Base-by-base conservation (phyloP, 2,113 vertebrate species). In the Campylomormyrus numenius region DNA sequence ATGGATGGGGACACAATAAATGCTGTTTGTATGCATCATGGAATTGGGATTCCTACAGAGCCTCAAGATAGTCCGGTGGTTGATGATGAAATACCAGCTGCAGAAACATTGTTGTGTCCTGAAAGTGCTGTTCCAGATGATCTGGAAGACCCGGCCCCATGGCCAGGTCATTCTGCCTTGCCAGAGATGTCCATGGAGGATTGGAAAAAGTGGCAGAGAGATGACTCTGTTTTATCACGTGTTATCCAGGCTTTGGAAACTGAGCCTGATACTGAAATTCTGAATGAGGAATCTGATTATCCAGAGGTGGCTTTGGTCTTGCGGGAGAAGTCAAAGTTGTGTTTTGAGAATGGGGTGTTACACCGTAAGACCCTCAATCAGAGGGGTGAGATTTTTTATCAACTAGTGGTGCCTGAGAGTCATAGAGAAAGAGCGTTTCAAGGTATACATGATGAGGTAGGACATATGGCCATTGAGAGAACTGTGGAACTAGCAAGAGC, bases 391-490 rank as follows among this genome's bases (percentile, higher is more conserved):
- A 10, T 2, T 2, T 89, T 66, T 27, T 6, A 89, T 21, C 45
- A 90, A 48, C 35, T 93, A 0, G 88, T 91, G 1, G 21, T 93
- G 5, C 88, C 91, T 15, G 3, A 9, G 10, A 85, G 46, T 70
- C 86, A 84, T 49, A 53, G 83, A 58, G 87, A 85, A 56, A 2
- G 53, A n/a, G 86, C 62, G 0, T 85, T 92, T 21, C 83, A 90
- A 46, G 85, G 89, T 7, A 19, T 91, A 5, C 92, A 90, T 86
- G 90, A 92, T 10, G 10, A 49, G 5, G 80, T 74, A 7, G 91
- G 91, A 1, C 91, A 92, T 27, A 90, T 90, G 77, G 62, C 89
- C 11, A 17, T 58, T 50, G 91, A 93, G 2, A 42, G 86, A 83
- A 92, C 91, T 10, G 19, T 91, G 2, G 91, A 91, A 31, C 8